phyloP scores from a whole-genome alignment of 2,113 vertebrate species.

The Notechis scutatus region DNA sequence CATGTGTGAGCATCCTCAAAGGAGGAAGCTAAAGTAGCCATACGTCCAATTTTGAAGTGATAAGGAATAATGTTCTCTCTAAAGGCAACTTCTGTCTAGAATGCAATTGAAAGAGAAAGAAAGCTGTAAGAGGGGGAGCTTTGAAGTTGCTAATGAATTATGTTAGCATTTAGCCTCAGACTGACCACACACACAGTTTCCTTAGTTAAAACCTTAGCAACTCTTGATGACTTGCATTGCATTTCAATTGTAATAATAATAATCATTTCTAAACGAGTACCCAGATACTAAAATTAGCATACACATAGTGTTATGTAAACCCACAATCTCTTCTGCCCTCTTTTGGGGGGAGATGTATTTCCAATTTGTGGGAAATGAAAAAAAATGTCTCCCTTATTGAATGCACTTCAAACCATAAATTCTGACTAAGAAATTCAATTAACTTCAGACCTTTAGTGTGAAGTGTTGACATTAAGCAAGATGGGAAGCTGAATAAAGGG shows the following conservation, averaged over 20 bases:
- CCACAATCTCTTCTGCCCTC: background rate
- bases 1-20: background rate
- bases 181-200: background rate
- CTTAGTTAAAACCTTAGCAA: background rate
- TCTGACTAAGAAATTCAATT: background rate
- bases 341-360: background rate
- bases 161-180: background rate
- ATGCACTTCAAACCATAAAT: background rate
- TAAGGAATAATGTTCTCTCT: background rate
- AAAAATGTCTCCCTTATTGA: background rate
- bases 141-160: background rate
- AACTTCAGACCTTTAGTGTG: background rate
- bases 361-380: background rate
- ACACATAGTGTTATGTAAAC: background rate
- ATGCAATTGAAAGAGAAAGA: background rate
- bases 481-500: slow-evolving; percentile 4
- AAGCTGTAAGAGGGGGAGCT: too few relatives aligned
- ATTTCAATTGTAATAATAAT: background rate
- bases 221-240: background rate
- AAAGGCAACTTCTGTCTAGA: background rate
- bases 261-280: background rate
- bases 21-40: background rate
- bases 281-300: background rate
- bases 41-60: background rate
- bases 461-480: slow-evolving; percentile 44